Evolutionary conservation across 2,113 vertebrate species (phyloP).

Genomic region (Rhabdornis inornatus): DNA sequence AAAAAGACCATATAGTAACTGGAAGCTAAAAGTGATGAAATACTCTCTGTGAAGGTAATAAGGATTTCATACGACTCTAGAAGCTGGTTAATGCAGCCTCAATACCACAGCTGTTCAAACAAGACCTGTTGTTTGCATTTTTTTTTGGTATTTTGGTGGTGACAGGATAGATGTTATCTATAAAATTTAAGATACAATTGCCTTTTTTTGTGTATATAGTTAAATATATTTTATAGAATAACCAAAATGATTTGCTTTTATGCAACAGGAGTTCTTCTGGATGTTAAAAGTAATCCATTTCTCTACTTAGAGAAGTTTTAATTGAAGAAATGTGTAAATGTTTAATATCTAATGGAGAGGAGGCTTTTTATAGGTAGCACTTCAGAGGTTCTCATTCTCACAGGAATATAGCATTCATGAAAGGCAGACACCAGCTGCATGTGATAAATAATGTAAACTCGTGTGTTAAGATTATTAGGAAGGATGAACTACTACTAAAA

Average conservation of each 20-base stretch:
- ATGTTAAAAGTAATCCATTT: background rate
- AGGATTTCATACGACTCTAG: rapidly evolving
- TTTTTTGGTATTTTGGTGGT: background rate
- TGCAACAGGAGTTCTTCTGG: background rate
- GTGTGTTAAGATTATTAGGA: background rate
- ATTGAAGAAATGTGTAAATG: background rate
- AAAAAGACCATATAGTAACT: background rate
- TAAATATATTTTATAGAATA: background rate
- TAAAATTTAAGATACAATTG: background rate
- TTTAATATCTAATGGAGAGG: background rate
- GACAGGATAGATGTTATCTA: background rate
- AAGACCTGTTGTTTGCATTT: background rate
- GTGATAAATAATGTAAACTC: background rate
- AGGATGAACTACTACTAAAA: background rate
- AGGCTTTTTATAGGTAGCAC: background rate
- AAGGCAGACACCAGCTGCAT: background rate
- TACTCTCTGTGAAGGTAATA: background rate
- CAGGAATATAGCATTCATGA: background rate
- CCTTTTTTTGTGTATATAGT: background rate
- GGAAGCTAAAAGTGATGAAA: background rate
- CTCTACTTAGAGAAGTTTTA: background rate
- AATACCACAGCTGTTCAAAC: background rate
- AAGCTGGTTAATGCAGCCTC: background rate
- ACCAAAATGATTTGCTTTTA: background rate
- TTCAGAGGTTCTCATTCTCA: background rate